phyloP scores from a whole-genome alignment of 2,797 vertebrate species.

The Anguilla anguilla region DNA sequence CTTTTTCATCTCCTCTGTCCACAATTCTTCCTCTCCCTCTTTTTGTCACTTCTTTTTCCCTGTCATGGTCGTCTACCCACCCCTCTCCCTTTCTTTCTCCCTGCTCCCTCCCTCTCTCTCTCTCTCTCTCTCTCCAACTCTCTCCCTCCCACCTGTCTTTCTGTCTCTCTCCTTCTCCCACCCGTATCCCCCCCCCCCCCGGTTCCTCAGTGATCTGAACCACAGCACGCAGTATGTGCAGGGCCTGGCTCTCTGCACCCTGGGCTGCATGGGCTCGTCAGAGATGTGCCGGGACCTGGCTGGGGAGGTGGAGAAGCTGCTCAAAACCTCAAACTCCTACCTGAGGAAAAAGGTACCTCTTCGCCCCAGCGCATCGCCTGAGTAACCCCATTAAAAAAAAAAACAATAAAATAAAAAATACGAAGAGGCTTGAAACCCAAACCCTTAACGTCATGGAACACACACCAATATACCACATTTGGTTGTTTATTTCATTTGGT shows the following conservation, averaged over 20 bases:
- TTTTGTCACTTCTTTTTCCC: neutral
- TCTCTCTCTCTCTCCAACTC: constrained; percentile 10
- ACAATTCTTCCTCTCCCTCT: neutral
- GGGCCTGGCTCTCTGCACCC: constrained; percentile 95
- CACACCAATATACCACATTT: too few species aligned
- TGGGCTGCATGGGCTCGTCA: constrained; percentile 98
- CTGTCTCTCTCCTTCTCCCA: neutral
- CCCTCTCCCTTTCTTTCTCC: neutral
- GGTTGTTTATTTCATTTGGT: neutral
- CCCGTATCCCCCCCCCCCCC: neutral
- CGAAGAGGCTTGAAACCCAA: too few species aligned
- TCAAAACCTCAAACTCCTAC: constrained; percentile 99
- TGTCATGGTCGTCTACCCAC: neutral
- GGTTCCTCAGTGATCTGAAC: constrained; percentile 89
- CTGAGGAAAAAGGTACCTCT: constrained; percentile 95
- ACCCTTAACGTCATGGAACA: too few species aligned
- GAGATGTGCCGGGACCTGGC: constrained; percentile 99
- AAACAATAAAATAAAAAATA: too few species aligned
- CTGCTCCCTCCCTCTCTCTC: too few species aligned
- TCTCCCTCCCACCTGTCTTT: constrained; percentile 3
- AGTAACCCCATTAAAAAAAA: too few species aligned
- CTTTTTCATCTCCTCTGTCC: neutral
- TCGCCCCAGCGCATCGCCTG: neutral
- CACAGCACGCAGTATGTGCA: constrained; percentile 99
- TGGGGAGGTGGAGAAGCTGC: constrained; percentile 97